Conservation (phyloP, 2,888 invertebrate genomes). For the Pachycephus smyrnensis region DNA sequence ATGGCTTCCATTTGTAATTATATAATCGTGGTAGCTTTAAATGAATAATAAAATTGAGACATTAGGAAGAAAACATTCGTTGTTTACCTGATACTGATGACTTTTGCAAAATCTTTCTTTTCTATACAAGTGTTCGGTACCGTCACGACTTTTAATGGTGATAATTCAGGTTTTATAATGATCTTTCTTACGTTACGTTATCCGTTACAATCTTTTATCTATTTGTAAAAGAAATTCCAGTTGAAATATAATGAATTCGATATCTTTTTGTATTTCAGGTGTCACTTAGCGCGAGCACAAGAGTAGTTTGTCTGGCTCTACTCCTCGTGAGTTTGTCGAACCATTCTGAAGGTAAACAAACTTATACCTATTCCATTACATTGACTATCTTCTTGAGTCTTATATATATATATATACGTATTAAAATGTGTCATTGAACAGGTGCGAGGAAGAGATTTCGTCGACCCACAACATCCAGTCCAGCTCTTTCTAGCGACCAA, state of each 20-base stretch:
- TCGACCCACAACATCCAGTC: slow-evolving; percentile 74
- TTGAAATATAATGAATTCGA: slow-evolving; percentile 5
- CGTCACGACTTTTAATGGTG: neutral
- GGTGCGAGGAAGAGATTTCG: slow-evolving; percentile 77
- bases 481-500: slow-evolving; percentile 72
- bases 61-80: neutral
- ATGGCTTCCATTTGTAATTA: neutral
- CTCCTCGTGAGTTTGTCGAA: slow-evolving; percentile 50
- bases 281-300: slow-evolving; percentile 42
- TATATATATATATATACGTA: neutral
- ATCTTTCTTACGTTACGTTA: neutral
- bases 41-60: neutral
- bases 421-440: slow-evolving; percentile 51
- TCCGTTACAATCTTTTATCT: neutral
- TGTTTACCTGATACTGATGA: neutral
- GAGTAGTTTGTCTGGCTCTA: slow-evolving; percentile 51
- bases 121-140: neutral
- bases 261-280: slow-evolving; percentile 50
- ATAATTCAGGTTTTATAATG: neutral
- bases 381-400: neutral
- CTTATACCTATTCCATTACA: neutral
- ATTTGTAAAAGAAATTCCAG: neutral
- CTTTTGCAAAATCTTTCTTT: neutral
- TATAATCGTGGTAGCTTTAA: neutral
- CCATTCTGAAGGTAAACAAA: slow-evolving; percentile 57